phyloP scores from a whole-genome alignment of 2,888 invertebrate genomes.

The Pseudococcus longispinus region DNA sequence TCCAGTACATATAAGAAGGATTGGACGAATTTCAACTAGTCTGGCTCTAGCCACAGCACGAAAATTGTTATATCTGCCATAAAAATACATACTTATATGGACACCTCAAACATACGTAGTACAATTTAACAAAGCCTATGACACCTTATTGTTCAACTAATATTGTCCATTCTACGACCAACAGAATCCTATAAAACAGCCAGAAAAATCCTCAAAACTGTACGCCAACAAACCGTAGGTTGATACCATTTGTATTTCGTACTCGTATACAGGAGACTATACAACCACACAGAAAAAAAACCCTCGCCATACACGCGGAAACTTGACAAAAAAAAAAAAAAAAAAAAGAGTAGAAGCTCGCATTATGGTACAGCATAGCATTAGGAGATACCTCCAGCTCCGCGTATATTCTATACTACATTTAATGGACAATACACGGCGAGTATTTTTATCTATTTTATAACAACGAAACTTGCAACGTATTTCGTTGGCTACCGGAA shows the following conservation, averaged over 20 bases:
- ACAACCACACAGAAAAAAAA: neutral
- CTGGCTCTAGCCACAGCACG: neutral
- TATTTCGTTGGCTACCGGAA: constrained; percentile 30
- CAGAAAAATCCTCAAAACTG: neutral
- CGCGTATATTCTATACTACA: neutral
- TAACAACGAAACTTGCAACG: constrained; percentile 15
- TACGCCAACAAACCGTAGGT: neutral
- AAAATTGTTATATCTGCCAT: neutral
- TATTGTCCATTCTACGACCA: neutral
- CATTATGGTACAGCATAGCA: neutral
- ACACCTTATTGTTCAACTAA: neutral
- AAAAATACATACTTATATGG: neutral
- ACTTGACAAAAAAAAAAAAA: neutral
- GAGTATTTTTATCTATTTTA: constrained; percentile 27
- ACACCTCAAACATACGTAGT: neutral
- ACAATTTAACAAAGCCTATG: neutral
- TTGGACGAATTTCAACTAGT: neutral
- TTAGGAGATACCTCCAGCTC: neutral
- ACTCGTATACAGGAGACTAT: neutral
- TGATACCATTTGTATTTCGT: neutral
- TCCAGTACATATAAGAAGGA: neutral
- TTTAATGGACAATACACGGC: constrained; percentile 2
- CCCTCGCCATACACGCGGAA: neutral
- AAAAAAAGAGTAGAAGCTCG: neutral
- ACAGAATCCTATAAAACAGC: neutral